Evolutionary conservation across 2,113 vertebrate species (phyloP).

Genomic region (Thermophis baileyi): DNA sequence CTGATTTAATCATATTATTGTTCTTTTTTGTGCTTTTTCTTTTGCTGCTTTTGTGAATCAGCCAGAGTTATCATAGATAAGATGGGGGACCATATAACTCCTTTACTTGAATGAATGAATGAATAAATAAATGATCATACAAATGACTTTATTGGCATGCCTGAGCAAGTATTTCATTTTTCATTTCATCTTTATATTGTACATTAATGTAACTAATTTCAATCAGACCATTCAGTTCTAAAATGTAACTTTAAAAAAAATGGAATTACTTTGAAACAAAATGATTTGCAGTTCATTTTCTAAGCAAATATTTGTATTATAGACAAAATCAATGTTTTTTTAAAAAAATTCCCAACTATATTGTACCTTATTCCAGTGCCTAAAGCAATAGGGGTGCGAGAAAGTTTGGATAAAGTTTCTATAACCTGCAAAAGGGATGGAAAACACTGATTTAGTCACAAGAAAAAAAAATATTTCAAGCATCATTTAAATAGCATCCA

Average conservation of each 20-base stretch:
- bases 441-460: not conserved
- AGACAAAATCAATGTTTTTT: not conserved
- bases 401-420: slow-evolving; percentile 91
- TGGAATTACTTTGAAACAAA: not conserved
- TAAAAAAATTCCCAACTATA: not conserved
- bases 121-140: not conserved
- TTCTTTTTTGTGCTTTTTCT: not conserved
- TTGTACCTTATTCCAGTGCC: slow-evolving; percentile 87
- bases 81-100: not conserved
- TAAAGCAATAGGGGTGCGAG: slow-evolving; percentile 78
- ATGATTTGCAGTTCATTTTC: not conserved
- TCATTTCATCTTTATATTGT: not conserved
- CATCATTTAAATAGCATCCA: not conserved
- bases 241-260: not conserved
- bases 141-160: not conserved
- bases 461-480: not conserved
- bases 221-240: not conserved
- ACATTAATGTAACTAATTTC: not conserved
- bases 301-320: not conserved
- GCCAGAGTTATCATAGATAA: not conserved
- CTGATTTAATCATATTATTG: not conserved
- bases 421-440: slow-evolving; percentile 78
- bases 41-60: not conserved
- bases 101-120: not conserved
- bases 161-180: not conserved